Conservation (phyloP, 2,888 invertebrate species). For the Lycophotia porphyrea region DNA sequence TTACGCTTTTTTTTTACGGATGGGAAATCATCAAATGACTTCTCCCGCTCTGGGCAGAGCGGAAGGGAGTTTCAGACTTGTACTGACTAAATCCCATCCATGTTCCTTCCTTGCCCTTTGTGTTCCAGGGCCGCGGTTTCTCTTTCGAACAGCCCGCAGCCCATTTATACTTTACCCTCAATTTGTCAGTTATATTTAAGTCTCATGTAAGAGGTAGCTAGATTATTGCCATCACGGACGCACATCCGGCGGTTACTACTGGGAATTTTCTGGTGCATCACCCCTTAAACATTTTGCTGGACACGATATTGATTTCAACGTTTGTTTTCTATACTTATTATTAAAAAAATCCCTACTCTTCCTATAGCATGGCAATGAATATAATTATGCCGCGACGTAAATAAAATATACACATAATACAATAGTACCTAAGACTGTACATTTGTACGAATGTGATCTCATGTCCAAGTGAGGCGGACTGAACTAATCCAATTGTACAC, state of each 20-base stretch:
- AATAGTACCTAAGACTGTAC: neutral
- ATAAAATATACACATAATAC: neutral
- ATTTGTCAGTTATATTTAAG: neutral
- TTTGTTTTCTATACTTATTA: neutral
- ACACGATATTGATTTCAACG: neutral
- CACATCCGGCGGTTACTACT: neutral
- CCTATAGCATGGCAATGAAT: neutral
- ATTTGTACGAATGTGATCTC: slow-evolving; percentile 15
- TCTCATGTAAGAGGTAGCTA: neutral
- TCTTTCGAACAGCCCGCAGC: too few relatives aligned
- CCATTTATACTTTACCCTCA: neutral
- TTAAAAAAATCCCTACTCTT: neutral
- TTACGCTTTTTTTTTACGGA: too few relatives aligned
- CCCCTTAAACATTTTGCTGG: neutral
- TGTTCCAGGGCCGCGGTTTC: too few relatives aligned
- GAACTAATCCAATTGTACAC: slow-evolving; percentile 66
- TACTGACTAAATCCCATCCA: too few relatives aligned
- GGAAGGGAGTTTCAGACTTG: too few relatives aligned
- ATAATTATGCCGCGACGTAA: neutral
- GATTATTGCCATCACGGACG: neutral
- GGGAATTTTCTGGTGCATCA: neutral
- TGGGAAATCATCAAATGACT: too few relatives aligned
- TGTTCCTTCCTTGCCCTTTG: too few relatives aligned
- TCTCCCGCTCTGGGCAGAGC: too few relatives aligned
- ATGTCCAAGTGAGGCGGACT: slow-evolving; percentile 23